A percentile compares a stretch with the other conserved stretches of the same genome.
Evolutionary conservation across 2,113 vertebrate species (phyloP).

Genomic region (Mobula hypostoma): DNA sequence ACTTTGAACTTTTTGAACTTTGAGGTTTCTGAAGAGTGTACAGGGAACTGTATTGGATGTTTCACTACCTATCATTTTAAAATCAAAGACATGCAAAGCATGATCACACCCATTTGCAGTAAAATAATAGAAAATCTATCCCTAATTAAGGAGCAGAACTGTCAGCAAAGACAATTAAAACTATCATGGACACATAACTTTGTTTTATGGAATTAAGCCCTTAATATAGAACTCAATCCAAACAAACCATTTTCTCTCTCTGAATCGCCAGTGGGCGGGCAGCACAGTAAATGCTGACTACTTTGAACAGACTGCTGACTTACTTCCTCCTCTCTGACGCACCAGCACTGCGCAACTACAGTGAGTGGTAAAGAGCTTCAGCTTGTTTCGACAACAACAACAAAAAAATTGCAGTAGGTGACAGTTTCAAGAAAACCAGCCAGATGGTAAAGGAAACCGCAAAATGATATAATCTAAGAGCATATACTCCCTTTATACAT

Average conservation of each 20-base stretch:
- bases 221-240: not conserved
- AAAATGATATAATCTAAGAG: not conserved
- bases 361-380: not conserved
- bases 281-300: not conserved
- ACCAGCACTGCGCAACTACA: no score
- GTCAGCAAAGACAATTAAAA: not conserved
- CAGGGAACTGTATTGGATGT: not conserved
- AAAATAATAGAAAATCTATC: not conserved
- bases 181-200: not conserved
- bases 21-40: not conserved
- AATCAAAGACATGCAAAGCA: not conserved
- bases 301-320: not conserved
- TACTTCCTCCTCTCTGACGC: not conserved
- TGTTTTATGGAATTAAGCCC: not conserved
- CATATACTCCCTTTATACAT: not conserved
- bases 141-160: not conserved
- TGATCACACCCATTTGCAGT: not conserved
- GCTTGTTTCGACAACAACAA: not conserved
- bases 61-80: not conserved
- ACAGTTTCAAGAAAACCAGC: constrained; percentile 4
- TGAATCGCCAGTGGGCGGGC: not conserved
- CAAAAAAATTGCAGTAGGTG: not conserved
- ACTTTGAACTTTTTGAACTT: not conserved
- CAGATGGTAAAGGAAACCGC: constrained; percentile 33
- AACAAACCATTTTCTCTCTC: not conserved